Evolutionary conservation across 2,888 invertebrate species (phyloP), one percentile per base, ranked within the genome.

Genomic region (Lithophane leautieri): DNA sequence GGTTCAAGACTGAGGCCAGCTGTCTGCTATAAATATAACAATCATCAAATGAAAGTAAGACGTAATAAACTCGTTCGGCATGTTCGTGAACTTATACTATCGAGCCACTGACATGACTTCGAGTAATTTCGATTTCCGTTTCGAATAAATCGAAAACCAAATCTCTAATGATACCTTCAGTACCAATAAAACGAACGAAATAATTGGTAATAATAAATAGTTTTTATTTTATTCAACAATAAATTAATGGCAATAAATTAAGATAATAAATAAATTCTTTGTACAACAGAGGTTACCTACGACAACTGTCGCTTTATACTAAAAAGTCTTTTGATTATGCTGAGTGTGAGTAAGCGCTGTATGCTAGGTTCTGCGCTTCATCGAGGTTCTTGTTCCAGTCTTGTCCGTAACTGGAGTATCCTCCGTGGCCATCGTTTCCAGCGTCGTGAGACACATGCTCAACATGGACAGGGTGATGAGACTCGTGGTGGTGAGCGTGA

Each of bases 281-380:
- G 95, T 96, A 96, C 96, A 96, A 91, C 81, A 91, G 93, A 92
- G 92, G 91, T 92, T 89, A 81, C 82, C 82, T 81, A 72, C 89
- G 90, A 77, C 73, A 73, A 44, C 28, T 25, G 68, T 74, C 74
- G 52, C 66, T 78, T 84, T 78, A 63, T 19, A 16, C 84, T 84
- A 78, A 28, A 83, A 84, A 70, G 73, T 78, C 67, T 83, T 82
- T 65, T 44, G 42, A 72, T 68, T 93, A 94, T 83, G 93, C 92
- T 83, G 90, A 90, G 86, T 94, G 95, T n/a, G 95, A 90, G 92
- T 97, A 97, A 61, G 97, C 98, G 89, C 97, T 97, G 94, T 98
- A 98, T 56, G 98, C 98, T 86, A 98, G 91, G 86, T 97, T 97
- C 86, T 98, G 97, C 60, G 97, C 97, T 78, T 97, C 97, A 54